These are phyloP conservation scores for Protonibea diacanthus DNA, from an alignment of 2,797 vertebrate species.

Conservation along the genomic window DNA sequence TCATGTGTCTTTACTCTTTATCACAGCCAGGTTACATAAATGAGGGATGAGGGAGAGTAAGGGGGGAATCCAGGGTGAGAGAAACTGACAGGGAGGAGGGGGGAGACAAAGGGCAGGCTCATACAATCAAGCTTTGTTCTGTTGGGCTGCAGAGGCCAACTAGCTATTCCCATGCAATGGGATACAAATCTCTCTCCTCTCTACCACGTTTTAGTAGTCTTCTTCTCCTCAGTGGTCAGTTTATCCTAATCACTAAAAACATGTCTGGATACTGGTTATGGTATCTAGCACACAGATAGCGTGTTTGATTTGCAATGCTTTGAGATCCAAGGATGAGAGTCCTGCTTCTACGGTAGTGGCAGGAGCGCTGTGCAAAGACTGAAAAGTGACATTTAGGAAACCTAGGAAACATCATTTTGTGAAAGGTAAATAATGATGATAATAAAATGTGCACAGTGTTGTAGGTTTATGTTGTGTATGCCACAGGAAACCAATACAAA, in stretches of 20 bases:
- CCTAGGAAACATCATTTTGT: background rate
- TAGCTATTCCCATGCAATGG: conserved; percentile 63
- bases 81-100: conserved; percentile 39
- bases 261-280: background rate
- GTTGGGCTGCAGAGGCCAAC: conserved; percentile 56
- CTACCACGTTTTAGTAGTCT: background rate
- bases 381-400: background rate
- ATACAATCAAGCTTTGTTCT: conserved; percentile 81
- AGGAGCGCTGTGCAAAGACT: background rate
- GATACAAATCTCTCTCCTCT: conserved; percentile 30
- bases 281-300: background rate
- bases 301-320: background rate
- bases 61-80: conserved; percentile 43
- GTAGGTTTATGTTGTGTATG: background rate
- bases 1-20: conserved; percentile 63
- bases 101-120: conserved; percentile 68
- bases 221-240: conserved; percentile 6
- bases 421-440: background rate
- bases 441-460: background rate
- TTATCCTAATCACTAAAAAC: conserved; percentile 9
- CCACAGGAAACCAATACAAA: background rate
- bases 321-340: background rate
- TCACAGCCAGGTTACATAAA: conserved; percentile 77
- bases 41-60: conserved; percentile 54
- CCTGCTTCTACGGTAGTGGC: background rate